Evolutionary conservation across 2,113 vertebrate genomes (phyloP).

Genomic region (Pelusios castaneus): DNA sequence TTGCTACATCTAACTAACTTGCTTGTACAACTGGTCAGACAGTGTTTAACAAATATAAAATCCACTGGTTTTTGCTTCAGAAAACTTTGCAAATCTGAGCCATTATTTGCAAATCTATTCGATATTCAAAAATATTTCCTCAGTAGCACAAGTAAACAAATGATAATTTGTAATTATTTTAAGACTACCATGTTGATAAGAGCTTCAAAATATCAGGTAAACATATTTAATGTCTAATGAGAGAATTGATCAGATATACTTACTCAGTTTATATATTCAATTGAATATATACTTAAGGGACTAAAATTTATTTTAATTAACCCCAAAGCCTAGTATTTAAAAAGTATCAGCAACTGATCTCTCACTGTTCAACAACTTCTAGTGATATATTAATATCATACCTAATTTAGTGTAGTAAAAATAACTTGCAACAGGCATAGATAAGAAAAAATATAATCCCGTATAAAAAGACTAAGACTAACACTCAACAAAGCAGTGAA

Average conservation of each 20-base stretch:
- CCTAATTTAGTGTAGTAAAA: not conserved
- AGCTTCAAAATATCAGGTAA: conserved; percentile 27
- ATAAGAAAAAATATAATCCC: not conserved
- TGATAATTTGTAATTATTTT: conserved; percentile 11
- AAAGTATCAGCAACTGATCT: not conserved
- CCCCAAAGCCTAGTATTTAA: not conserved
- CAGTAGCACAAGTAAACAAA: not conserved
- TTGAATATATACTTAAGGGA: not conserved
- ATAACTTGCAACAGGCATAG: not conserved
- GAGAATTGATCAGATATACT: not conserved
- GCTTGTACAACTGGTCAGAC: not conserved
- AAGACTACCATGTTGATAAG: conserved; percentile 14
- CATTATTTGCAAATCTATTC: not conserved
- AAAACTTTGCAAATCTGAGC: not conserved
- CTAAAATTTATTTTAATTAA: not conserved
- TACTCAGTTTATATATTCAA: not conserved
- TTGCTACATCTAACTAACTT: not conserved
- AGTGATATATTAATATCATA: not conserved
- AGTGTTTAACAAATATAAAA: not conserved
- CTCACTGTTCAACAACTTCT: not conserved
- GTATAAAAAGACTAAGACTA: not conserved
- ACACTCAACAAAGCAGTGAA: not conserved
- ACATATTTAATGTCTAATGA: conserved; percentile 18
- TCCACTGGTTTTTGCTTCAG: not conserved
- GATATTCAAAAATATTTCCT: conserved; percentile 2